A percentile compares a stretch with the other conserved stretches of the same genome.
Evolutionary conservation across 2,113 vertebrate species (phyloP).

Genomic region (Semnornis frantzii): DNA sequence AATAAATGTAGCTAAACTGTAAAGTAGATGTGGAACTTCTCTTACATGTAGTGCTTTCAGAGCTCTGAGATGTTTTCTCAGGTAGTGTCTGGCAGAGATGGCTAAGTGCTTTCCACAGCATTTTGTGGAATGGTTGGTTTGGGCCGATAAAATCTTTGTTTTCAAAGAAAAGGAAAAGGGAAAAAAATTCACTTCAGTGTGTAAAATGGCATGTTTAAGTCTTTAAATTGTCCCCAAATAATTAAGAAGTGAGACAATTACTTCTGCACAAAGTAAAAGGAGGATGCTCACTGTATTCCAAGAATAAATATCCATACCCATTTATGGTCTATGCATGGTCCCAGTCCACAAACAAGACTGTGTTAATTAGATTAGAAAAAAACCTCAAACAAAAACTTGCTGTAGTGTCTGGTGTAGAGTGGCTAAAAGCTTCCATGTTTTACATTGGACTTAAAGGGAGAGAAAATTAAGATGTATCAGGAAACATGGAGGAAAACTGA

Average conservation of each 20-base stretch:
- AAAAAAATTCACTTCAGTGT: background rate
- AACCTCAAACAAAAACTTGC: background rate
- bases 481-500: background rate
- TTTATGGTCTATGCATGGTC: background rate
- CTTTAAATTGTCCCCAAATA: background rate
- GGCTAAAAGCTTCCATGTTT: background rate
- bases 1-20: background rate
- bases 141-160: background rate
- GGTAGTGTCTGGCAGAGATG: background rate
- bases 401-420: background rate
- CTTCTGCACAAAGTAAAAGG: background rate
- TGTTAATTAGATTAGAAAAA: background rate
- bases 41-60: background rate
- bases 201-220: background rate
- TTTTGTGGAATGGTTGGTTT: background rate
- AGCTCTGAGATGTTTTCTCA: background rate
- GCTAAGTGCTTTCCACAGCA: background rate
- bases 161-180: background rate
- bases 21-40: background rate
- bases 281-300: background rate
- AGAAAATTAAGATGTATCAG: background rate
- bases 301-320: background rate
- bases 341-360: background rate
- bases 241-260: background rate
- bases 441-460: background rate